Evolutionary conservation across 2,797 vertebrate genomes (phyloP), one percentile per base, ranked within the genome.

Genomic region (Cephalopachus bancanus): DNA sequence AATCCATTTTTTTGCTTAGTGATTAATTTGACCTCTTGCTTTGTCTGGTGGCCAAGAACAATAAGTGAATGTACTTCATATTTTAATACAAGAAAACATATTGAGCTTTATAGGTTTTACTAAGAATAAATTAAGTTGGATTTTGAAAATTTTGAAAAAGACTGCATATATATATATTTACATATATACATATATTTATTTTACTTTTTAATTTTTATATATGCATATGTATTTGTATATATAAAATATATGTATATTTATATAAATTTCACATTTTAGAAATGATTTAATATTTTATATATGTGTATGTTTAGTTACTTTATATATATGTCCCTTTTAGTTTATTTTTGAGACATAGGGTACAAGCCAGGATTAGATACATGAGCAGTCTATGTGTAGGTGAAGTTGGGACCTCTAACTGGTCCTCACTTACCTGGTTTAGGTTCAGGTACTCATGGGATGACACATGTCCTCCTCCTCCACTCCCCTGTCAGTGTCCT

Each of bases 41-140:
- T 91, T 94, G 44, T 93, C 11, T 83, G 16, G 20, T 60, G 28
- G 17, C 20, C 89, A 84, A 85, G 3, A 90, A 84, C 59, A 93
- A 87, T 76, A 80, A 80, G 71, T 91, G 6, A 78, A 85, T 84
- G 85, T 22, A 20, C 10, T 83, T 64, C 7, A 69, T 17, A 74
- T 74, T 79, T 96, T 94, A 69, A 89, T 59, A 74, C 10, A 83
- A 83, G 10, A 80, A 85, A 92, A 6, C 14, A 62, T 78, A 53
- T 83, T 84, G 59, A 93, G 53, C 89, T 74, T 74, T 57, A 53
- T 84, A 92, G 26, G 9, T 92, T 93, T 96, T 92, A 64, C 0
- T 59, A 62, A 72, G 37, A 84, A 93, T 86, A 53, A 88, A 55
- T 28, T 75, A 79, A 1, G 4, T 83, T 96, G 51, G 16, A 71